These are phyloP conservation scores for Pammene fasciana DNA, from an alignment of 2,888 invertebrate genomes.

Conservation along the genomic window DNA sequence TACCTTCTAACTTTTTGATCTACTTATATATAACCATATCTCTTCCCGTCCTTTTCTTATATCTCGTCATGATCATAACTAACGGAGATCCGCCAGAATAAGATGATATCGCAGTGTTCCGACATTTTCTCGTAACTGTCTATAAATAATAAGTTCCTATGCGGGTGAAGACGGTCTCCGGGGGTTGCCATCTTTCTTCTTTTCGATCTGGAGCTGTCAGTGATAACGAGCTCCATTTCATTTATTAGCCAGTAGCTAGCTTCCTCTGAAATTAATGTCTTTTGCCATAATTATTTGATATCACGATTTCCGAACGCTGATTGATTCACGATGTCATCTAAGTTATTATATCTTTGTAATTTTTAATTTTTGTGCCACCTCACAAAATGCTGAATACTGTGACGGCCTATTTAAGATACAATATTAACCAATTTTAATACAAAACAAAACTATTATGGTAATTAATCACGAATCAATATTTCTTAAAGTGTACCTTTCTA, in stretches of 20 bases:
- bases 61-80: slow-evolving; percentile 29
- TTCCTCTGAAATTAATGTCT: slow-evolving; percentile 49
- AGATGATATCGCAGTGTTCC: slow-evolving; percentile 37
- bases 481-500: too few species aligned
- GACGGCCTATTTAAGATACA: neutral
- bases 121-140: slow-evolving; percentile 41
- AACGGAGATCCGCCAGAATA: slow-evolving; percentile 39
- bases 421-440: too few species aligned
- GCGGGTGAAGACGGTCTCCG: slow-evolving; percentile 52
- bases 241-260: slow-evolving; percentile 55
- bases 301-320: slow-evolving; percentile 17
- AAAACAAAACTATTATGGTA: too few species aligned
- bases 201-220: slow-evolving; percentile 58
- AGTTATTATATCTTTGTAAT: too few species aligned
- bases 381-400: neutral
- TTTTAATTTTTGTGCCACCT: neutral
- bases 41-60: slow-evolving; percentile 16
- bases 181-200: slow-evolving; percentile 60
- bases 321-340: slow-evolving; percentile 11
- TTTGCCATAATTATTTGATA: slow-evolving; percentile 38
- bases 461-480: too few species aligned
- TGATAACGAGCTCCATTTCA: slow-evolving; percentile 62
- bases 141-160: slow-evolving; percentile 44
- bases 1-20: neutral
- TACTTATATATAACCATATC: slow-evolving; percentile 21